Percentiles rank a stretch among this genome's conserved stretches.
phyloP scores from a whole-genome alignment of 2,888 invertebrate genomes.

The Eupithecia subumbrata region DNA sequence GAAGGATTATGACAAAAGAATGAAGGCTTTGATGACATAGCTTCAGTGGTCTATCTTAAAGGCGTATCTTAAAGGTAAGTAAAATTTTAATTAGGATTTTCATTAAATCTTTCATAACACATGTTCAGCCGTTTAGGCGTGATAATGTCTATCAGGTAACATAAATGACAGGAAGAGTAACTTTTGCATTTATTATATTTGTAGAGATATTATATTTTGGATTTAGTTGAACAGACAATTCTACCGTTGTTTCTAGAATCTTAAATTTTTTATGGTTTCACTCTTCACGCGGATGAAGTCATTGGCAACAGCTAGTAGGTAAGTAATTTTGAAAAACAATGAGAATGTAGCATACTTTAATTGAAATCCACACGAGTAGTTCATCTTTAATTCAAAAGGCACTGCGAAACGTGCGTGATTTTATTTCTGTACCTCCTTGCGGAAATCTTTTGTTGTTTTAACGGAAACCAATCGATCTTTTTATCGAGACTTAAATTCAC shows the following conservation, averaged over 20 bases:
- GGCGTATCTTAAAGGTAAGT: too few relatives aligned
- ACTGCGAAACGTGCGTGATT: conserved; percentile 23
- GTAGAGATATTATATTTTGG: too few relatives aligned
- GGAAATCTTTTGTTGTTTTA: conserved; percentile 39
- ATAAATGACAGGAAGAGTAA: too few relatives aligned
- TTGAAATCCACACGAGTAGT: not conserved
- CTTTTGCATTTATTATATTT: too few relatives aligned
- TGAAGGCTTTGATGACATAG: not conserved
- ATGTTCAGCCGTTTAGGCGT: too few relatives aligned
- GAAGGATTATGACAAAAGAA: not conserved
- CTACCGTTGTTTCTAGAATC: too few relatives aligned
- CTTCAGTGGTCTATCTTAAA: not conserved
- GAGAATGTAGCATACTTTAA: not conserved
- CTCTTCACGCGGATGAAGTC: not conserved
- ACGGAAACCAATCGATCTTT: conserved; percentile 30
- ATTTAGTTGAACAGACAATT: too few relatives aligned
- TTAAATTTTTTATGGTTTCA: too few relatives aligned
- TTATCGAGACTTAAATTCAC: conserved; percentile 11
- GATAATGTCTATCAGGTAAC: too few relatives aligned
- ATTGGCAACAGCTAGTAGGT: not conserved
- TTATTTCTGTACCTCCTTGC: conserved; percentile 19
- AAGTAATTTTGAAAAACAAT: not conserved
- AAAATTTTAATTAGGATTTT: too few relatives aligned
- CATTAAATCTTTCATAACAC: too few relatives aligned
- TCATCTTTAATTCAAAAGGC: conserved; percentile 24